Conservation (phyloP, 2,888 invertebrate genomes). For the Tromatobia lineatoria region DNA sequence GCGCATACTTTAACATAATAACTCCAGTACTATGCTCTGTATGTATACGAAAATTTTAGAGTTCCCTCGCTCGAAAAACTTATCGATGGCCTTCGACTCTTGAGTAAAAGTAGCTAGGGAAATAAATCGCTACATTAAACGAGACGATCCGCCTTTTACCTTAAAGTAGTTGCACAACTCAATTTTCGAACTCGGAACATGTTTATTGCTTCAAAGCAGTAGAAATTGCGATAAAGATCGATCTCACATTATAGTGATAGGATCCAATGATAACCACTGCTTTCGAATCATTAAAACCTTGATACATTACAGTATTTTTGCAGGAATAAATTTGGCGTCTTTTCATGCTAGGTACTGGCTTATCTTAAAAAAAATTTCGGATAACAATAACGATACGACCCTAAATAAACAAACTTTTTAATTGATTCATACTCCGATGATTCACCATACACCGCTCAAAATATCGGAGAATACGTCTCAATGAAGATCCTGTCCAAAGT, state of each 20-base stretch:
- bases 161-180: constrained; percentile 40
- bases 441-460: too few species aligned
- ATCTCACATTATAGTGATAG: background rate
- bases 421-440: too few species aligned
- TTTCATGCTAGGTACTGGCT: too few species aligned
- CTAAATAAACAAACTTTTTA: too few species aligned
- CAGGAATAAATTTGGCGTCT: too few species aligned
- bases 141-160: constrained; percentile 14
- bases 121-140: constrained; percentile 2
- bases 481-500: too few species aligned
- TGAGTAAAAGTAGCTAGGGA: background rate
- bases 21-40: constrained; percentile 81
- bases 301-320: too few species aligned
- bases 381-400: too few species aligned
- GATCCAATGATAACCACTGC: too few species aligned
- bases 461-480: too few species aligned
- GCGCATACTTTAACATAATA: constrained; percentile 84
- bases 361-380: too few species aligned
- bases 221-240: background rate
- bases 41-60: constrained; percentile 71
- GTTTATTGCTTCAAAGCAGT: background rate
- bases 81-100: constrained; percentile 30
- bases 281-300: too few species aligned
- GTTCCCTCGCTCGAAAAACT: background rate
- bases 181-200: constrained; percentile 45